A percentile compares a stretch with the other conserved stretches of the same genome.
Conservation (phyloP, 2,113 vertebrate species). For the Cinclus mexicanus region DNA sequence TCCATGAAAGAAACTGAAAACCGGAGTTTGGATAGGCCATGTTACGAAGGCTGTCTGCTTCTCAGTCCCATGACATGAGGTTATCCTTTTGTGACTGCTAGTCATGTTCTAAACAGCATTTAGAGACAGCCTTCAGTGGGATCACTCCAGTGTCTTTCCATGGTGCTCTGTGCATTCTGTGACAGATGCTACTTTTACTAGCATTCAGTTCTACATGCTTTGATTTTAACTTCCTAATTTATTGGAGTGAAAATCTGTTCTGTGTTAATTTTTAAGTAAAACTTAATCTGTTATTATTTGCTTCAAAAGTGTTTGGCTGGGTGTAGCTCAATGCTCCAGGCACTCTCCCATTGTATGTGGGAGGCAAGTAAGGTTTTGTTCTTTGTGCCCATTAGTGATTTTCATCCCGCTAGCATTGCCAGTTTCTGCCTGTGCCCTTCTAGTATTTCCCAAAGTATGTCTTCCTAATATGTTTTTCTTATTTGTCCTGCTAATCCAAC, state of each 20-base stretch:
- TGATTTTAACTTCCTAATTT: slow-evolving; percentile 3
- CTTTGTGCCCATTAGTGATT: not conserved
- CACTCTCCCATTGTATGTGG: not conserved
- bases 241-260: slow-evolving; percentile 30
- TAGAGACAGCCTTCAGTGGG: not conserved
- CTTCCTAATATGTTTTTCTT: not conserved
- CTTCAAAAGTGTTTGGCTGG: not conserved
- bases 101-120: not conserved
- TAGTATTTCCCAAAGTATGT: not conserved
- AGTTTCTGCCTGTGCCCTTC: not conserved
- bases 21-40: not conserved
- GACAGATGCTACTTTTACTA: not conserved
- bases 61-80: not conserved
- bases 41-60: not conserved
- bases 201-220: not conserved
- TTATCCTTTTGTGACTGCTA: not conserved
- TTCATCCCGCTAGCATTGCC: not conserved
- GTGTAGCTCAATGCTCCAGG: not conserved
- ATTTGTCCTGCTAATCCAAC: not conserved
- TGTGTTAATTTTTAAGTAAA: slow-evolving; percentile 25
- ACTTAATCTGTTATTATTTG: not conserved
- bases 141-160: not conserved
- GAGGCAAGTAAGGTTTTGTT: not conserved
- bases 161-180: not conserved
- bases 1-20: not conserved